Base-by-base conservation (phyloP, 2,888 invertebrate species). In the Carpatolechia fugitivella region DNA sequence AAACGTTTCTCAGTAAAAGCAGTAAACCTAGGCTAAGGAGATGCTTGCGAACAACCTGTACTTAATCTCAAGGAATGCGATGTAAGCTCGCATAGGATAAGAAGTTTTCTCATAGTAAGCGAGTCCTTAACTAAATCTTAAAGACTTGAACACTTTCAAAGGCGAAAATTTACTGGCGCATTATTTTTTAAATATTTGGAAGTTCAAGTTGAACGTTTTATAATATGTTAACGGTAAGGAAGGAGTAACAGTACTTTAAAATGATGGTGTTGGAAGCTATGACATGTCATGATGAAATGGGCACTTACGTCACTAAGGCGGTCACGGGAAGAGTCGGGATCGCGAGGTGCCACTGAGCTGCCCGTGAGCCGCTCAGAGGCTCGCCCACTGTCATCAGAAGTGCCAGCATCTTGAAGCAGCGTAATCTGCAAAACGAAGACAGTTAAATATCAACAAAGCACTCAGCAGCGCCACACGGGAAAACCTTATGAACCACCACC, bases 251-350 rank as follows among this genome's bases (percentile, higher is more conserved):
- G n/a, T n/a, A n/a, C n/a, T n/a, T 11, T 24, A 20, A 0, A 29
- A 13, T 4, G 13, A 29, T 44, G 13, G 11, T 29, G 29, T 29
- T 44, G 24, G 29, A 13, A 44, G 44, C 44, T 20, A 20, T 20
- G 29, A 20, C 47, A 48, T 52, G 52, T 14, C 46, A 14, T 16
- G 18, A 29, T 8, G 30, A 38, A 29, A 38, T 33, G 51, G 44
- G n/a, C 82, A 93, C 95, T 94, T 92, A 96, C 96, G 92, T 96
- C 95, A 91, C 94, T 95, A 82, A 96, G 93, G 83, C 95, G 94
- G 91, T 96, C 95, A 90, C 94, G 93, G 80, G 95, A 95, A 88
- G 94, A 95, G 90, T 95, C 95, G 77, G 95, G 94, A 90, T 95
- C 94, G 81, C 95, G 92, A 76, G 93, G 93, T 73, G 93, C 93